Evolutionary conservation across 2,113 vertebrate species (phyloP), one percentile per base, ranked within the genome.

Genomic region (Mola mola): DNA sequence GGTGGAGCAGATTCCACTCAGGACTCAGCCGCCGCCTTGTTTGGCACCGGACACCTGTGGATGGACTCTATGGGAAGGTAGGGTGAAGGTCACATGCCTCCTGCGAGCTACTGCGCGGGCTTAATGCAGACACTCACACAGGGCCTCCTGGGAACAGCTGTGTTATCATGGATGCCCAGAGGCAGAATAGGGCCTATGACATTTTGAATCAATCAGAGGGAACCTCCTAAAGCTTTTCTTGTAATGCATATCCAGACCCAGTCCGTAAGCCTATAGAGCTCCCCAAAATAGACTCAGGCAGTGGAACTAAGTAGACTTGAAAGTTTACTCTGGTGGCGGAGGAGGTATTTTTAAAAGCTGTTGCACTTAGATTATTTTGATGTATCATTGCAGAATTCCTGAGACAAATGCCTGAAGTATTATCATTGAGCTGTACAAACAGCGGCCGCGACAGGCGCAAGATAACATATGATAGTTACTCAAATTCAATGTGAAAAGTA

Each of bases 291-390:
- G 85, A 78, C 50, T 48, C 87, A 88, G 69, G 75, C 79, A 86
- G 73, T 88, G 89, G 87, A 88, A 90, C 58, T 87, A 89, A 89
- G 84, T 81, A 75, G 85, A 86, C 67, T 26, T 86, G 88, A 91
- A 86, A 81, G 85, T 84, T 89, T 82, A 81, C 62, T 88, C 83
- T 81, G 78, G 71, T 76, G 64, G 57, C 66, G 46, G 63, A 75
- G 19, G 51, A 50, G 80, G 49, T 88, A 89, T 90, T 89, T 88
- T 86, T 88, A 88, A 82, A 84, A 74, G 55, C 68, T 38, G 37
- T 63, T 48, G 57, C 42, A 56, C 52, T 50, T 49, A 53, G 34
- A 79, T 74, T 84, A 74, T 81, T 59, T 62, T 81, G 68, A 85
- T 81, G 73, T 81, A 81, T 84, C 68, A 70, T 79, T 75, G 48